These are phyloP conservation scores for Sceloporus undulatus DNA, from an alignment of 2,113 vertebrate species.

Conservation along the genomic window DNA sequence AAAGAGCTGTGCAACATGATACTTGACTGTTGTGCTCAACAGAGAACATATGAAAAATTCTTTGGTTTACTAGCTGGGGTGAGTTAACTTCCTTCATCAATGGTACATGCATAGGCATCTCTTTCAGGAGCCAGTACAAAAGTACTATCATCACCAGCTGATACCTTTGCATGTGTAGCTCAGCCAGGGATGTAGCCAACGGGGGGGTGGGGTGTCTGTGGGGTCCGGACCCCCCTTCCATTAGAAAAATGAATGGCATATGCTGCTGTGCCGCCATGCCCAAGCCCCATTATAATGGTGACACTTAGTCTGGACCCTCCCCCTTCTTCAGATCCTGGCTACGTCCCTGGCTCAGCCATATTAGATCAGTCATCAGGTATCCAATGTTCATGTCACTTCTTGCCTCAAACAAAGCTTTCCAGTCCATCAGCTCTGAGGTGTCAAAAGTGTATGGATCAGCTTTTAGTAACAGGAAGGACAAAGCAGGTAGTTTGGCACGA, in stretches of 20 bases:
- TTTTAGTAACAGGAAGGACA: not conserved
- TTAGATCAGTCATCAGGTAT: not conserved
- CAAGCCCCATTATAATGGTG: too few species aligned
- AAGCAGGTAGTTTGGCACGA: not conserved
- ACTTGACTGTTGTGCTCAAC: constrained; percentile 98
- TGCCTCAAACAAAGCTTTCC: not conserved
- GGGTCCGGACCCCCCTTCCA: too few species aligned
- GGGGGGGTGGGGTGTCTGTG: too few species aligned
- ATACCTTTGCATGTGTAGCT: not conserved
- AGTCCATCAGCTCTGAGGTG: not conserved
- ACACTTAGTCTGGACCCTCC: too few species aligned
- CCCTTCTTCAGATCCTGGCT: too few species aligned
- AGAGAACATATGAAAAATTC: constrained; percentile 98
- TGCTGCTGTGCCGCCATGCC: too few species aligned
- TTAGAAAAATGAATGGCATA: too few species aligned
- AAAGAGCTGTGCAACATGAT: constrained; percentile 99
- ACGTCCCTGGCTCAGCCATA: not conserved
- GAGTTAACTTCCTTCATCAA: constrained; percentile 70
- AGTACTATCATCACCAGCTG: not conserved
- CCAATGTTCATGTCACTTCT: too few species aligned
- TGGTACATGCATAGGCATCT: not conserved
- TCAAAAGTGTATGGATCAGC: not conserved
- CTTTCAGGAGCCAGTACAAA: not conserved
- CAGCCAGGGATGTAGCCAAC: not conserved
- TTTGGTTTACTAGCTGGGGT: constrained; percentile 97